Conservation (phyloP, 2,888 invertebrate species). For the Creontiades dilutus region DNA sequence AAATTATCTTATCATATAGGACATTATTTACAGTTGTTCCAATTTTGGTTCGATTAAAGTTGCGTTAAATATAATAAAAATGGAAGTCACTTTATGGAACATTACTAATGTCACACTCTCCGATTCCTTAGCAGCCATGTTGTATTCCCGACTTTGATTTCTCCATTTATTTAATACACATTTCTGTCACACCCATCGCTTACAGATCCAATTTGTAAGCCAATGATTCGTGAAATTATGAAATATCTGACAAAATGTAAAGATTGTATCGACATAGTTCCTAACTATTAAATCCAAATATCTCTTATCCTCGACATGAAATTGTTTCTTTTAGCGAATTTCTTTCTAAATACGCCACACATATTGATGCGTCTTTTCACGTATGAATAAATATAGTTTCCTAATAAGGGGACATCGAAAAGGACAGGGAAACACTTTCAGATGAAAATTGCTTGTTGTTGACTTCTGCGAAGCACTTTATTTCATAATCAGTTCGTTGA, state of each 20-base stretch:
- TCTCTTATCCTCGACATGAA: neutral
- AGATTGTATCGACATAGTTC: conserved; percentile 11
- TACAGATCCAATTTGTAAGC: conserved; percentile 11
- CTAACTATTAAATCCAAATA: neutral
- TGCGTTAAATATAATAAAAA: too few relatives aligned
- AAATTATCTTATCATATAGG: neutral
- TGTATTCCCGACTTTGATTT: neutral
- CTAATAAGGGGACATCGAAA: neutral
- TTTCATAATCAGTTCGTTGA: neutral
- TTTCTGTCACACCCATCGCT: neutral
- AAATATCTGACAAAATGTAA: neutral
- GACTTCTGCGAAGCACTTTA: neutral
- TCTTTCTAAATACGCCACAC: neutral
- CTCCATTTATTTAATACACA: neutral
- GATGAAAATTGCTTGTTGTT: neutral
- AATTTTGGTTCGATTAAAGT: neutral
- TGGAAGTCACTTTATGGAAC: neutral
- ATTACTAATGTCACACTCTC: neutral
- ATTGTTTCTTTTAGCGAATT: neutral
- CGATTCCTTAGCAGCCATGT: neutral
- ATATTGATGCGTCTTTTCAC: neutral
- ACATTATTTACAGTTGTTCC: neutral
- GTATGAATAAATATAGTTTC: neutral
- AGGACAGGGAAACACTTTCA: neutral
- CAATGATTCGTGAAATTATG: neutral